Evolutionary conservation across 2,888 invertebrate species (phyloP).

Genomic region (Xestia xanthographa): DNA sequence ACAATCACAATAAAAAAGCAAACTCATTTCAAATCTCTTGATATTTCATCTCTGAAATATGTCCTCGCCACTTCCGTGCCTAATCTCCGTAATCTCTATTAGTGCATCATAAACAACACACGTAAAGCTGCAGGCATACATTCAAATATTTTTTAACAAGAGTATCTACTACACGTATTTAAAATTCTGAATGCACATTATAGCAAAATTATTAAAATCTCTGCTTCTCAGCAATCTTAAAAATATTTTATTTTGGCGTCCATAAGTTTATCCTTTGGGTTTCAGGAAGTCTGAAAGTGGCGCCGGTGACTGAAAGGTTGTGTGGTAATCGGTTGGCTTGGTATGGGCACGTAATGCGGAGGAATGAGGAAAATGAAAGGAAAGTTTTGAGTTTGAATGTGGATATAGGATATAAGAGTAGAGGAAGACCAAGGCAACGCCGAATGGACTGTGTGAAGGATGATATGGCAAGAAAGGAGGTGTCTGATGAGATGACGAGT

Average conservation of each 20-base stretch:
- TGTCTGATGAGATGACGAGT: not conserved
- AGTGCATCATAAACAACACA: slow-evolving; percentile 29
- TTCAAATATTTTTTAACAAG: not conserved
- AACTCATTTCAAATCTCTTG: slow-evolving; percentile 37
- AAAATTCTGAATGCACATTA: not conserved
- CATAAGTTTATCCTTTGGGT: not conserved
- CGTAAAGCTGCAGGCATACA: not conserved
- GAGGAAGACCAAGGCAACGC: not conserved
- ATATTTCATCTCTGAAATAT: slow-evolving; percentile 18
- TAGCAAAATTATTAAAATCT: not conserved
- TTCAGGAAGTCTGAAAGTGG: not conserved
- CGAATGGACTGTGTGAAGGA: not conserved
- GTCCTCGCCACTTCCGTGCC: slow-evolving; percentile 33
- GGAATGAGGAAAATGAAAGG: too few relatives aligned
- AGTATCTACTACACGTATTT: too few relatives aligned
- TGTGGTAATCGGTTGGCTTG: not conserved
- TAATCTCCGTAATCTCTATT: not conserved
- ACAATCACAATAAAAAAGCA: slow-evolving; percentile 25
- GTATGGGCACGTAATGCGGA: too few relatives aligned
- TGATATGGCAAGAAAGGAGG: not conserved
- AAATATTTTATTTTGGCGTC: not conserved
- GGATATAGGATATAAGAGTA: not conserved
- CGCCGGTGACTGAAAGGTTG: not conserved
- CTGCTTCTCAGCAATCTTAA: not conserved
- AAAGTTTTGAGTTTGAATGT: not conserved